Conservation (phyloP, 2,888 invertebrate species). For the Brachyptera risi region DNA sequence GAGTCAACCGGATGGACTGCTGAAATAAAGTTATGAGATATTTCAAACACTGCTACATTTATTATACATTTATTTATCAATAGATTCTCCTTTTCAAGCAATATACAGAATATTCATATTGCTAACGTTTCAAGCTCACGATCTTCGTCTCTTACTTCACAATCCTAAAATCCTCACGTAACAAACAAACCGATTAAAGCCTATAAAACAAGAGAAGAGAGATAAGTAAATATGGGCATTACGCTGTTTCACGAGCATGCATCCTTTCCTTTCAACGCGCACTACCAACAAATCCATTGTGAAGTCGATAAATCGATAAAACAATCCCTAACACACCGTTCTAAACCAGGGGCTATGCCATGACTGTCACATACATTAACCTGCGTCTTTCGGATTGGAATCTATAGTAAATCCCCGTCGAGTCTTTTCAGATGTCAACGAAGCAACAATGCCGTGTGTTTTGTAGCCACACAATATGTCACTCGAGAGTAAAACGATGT, state of each 20-base stretch:
- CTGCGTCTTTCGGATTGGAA: slow-evolving; percentile 18
- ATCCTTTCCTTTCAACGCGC: background rate
- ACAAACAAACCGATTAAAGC: too few species aligned
- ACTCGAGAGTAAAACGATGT: too few species aligned
- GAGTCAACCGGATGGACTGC: too few species aligned
- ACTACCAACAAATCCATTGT: background rate
- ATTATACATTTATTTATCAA: too few species aligned
- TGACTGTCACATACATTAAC: slow-evolving; percentile 20
- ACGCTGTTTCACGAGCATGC: background rate
- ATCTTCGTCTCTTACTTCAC: too few species aligned
- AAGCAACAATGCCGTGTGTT: background rate
- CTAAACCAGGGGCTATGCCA: background rate
- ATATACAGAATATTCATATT: too few species aligned
- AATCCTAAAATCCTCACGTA: too few species aligned
- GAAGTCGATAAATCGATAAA: slow-evolving; percentile 22
- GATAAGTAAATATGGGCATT: background rate
- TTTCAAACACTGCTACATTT: too few species aligned
- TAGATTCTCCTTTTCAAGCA: too few species aligned
- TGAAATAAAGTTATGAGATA: too few species aligned
- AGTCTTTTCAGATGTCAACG: slow-evolving; percentile 1
- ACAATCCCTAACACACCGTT: slow-evolving; percentile 19
- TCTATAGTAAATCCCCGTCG: slow-evolving; percentile 16
- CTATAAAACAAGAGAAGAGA: background rate
- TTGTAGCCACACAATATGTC: too few species aligned
- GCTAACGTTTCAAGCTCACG: too few species aligned